These are phyloP conservation scores for Mastomys natalensis DNA, from an alignment of 2,113 vertebrate genomes.

Conservation along the genomic window DNA sequence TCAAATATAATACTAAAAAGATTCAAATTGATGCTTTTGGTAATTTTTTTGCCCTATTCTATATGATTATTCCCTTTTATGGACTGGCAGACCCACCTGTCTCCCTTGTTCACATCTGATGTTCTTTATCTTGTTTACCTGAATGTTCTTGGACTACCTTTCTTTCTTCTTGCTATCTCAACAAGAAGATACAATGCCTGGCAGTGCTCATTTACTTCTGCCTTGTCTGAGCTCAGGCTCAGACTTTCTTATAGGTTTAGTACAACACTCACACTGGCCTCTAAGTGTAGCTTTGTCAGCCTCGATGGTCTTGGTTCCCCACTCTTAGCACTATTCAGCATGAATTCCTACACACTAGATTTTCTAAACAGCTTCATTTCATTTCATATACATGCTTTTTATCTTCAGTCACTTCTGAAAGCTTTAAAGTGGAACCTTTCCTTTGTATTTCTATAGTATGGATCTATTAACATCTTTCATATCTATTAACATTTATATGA, in stretches of 20 bases:
- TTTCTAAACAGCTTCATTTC: constrained; percentile 22
- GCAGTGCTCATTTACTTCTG: constrained; percentile 1
- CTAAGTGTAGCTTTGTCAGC: not conserved
- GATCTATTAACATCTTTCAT: not conserved
- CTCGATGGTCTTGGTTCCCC: not conserved
- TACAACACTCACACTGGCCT: not conserved
- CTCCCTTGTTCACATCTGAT: not conserved
- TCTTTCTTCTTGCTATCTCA: not conserved
- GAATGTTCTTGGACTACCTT: not conserved
- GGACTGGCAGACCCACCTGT: not conserved
- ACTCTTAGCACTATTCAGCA: not conserved
- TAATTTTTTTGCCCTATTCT: not conserved
- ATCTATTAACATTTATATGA: not conserved
- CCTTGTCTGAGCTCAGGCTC: not conserved
- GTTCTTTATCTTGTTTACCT: not conserved
- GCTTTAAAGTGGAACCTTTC: constrained; percentile 33
- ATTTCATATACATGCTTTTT: not conserved
- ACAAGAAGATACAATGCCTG: not conserved
- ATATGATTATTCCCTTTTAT: not conserved
- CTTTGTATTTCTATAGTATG: not conserved
- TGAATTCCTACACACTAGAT: not conserved
- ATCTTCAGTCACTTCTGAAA: constrained; percentile 38
- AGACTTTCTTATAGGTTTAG: not conserved
- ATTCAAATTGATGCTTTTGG: not conserved
- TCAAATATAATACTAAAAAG: constrained; percentile 32